Evolutionary conservation across 2,888 invertebrate genomes (phyloP).

Genomic region (Agriopis marginaria): DNA sequence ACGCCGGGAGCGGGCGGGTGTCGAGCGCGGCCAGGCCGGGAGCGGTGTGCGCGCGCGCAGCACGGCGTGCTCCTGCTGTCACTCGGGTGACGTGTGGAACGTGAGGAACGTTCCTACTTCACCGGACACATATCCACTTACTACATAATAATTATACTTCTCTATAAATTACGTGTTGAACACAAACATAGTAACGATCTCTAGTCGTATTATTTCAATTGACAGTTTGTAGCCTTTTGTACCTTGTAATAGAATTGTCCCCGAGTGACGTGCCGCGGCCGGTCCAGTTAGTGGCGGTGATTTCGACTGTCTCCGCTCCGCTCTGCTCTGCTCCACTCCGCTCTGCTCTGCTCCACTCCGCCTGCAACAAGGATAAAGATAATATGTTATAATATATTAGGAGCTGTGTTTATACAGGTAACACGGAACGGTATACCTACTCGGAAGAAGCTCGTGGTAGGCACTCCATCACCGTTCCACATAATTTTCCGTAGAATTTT

Average conservation of each 20-base stretch:
- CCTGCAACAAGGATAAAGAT: not conserved
- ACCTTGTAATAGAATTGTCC: not conserved
- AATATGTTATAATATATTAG: not conserved
- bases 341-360: not conserved
- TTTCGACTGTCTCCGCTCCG: not conserved
- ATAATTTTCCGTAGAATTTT: too few relatives aligned
- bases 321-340: not conserved
- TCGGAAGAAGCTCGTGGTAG: too few relatives aligned
- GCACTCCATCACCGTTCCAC: too few relatives aligned
- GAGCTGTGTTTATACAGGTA: too few relatives aligned
- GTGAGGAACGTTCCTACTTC: not conserved
- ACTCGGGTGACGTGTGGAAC: not conserved
- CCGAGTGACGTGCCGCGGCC: not conserved
- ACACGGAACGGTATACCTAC: too few relatives aligned
- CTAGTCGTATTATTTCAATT: too few relatives aligned
- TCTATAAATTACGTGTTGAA: not conserved
- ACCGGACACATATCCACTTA: not conserved
- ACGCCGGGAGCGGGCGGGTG: too few relatives aligned
- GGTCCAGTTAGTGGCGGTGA: not conserved
- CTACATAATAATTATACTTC: not conserved
- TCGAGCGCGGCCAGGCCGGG: too few relatives aligned
- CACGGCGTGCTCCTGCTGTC: not conserved
- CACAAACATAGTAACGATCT: too few relatives aligned
- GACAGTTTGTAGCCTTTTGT: not conserved
- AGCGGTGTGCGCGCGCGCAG: too few relatives aligned